phyloP scores from a whole-genome alignment of 2,888 invertebrate genomes.

The Sphecodes monilicornis region DNA sequence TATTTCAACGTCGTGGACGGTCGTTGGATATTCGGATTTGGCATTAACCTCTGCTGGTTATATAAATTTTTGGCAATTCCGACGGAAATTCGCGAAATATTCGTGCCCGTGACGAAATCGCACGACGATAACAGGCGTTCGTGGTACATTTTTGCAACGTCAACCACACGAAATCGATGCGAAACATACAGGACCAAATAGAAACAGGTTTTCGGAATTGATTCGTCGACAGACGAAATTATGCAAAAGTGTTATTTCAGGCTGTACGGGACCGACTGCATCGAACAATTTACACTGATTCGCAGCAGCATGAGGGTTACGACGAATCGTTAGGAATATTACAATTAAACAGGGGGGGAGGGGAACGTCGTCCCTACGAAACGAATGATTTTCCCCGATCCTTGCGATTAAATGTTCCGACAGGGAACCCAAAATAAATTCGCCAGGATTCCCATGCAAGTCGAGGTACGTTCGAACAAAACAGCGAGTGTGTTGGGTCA shows the following conservation, averaged over 20 bases:
- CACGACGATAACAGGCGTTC: constrained; percentile 33
- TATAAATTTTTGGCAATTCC: constrained; percentile 64
- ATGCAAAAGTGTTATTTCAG: constrained; percentile 7
- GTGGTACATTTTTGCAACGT: constrained; percentile 12
- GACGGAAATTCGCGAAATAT: constrained; percentile 40
- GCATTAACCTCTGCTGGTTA: constrained; percentile 46
- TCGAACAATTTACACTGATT: constrained; percentile 15
- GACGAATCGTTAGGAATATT: constrained; percentile 5
- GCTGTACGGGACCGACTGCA: not conserved
- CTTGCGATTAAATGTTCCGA: constrained; percentile 26
- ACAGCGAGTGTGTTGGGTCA: constrained; percentile 36
- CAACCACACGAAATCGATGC: constrained; percentile 2
- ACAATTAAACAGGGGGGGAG: not conserved
- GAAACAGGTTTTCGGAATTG: constrained; percentile 5
- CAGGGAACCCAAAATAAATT: constrained; percentile 20
- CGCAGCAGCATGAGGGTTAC: not conserved
- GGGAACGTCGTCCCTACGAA: constrained; percentile 4
- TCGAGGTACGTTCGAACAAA: constrained; percentile 34
- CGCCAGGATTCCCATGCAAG: constrained; percentile 36
- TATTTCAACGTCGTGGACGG: constrained; percentile 35
- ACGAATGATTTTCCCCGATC: constrained; percentile 13
- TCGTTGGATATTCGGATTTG: constrained; percentile 41
- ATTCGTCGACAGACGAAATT: constrained; percentile 1
- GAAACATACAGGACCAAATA: constrained; percentile 18
- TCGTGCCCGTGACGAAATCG: constrained; percentile 29